These are phyloP conservation scores for Euphonia xanthogaster DNA, from an alignment of 2,797 vertebrate genomes.

Conservation along the genomic window DNA sequence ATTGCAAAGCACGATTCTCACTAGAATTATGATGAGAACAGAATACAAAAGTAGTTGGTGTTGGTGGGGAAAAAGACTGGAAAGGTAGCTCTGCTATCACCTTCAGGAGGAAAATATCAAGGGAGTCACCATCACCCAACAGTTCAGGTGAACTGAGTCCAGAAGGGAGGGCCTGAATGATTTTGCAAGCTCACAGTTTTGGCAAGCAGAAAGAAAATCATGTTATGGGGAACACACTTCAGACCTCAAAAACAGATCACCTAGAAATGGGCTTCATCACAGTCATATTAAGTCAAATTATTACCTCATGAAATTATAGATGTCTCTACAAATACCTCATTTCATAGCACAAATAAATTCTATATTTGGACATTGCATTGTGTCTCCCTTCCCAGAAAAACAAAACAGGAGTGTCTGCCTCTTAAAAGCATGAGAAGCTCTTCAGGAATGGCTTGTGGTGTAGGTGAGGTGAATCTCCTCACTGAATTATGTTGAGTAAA, in stretches of 20 bases:
- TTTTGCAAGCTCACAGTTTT: conserved; percentile 5
- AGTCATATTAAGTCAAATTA: neutral
- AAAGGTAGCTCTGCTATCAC: conserved; percentile 3
- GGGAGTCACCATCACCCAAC: neutral
- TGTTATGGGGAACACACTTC: neutral
- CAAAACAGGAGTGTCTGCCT: neutral
- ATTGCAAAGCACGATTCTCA: conserved; percentile 39
- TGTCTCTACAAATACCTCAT: neutral
- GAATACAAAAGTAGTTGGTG: conserved; percentile 52
- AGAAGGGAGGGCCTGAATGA: neutral
- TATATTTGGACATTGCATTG: neutral
- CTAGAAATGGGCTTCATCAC: neutral
- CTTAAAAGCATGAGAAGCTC: neutral
- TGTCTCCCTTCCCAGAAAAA: neutral
- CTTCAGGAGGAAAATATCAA: neutral
- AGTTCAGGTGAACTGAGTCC: neutral
- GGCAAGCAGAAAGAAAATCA: neutral
- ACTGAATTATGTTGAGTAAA: neutral
- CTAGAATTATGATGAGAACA: conserved; percentile 7
- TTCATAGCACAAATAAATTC: neutral
- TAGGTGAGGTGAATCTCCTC: neutral
- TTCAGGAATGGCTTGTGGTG: rapidly evolving
- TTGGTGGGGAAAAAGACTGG: neutral
- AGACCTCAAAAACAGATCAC: neutral
- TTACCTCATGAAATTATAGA: neutral